Evolutionary conservation across 2,113 vertebrate species (phyloP), one percentile per base, ranked within the genome.

Genomic region (Mus spicilegus): DNA sequence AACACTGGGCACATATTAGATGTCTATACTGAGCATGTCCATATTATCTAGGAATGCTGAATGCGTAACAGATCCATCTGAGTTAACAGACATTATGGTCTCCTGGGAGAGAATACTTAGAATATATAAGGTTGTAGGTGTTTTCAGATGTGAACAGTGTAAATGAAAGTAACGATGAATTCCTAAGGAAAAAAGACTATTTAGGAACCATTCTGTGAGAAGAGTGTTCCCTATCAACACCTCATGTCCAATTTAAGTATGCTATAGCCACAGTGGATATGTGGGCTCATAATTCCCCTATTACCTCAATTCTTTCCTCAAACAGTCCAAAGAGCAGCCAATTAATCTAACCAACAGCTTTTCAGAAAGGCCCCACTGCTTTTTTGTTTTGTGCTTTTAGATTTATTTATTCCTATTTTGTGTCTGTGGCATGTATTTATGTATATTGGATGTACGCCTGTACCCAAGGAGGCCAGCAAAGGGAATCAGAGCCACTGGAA

Each of bases 121-220:
- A 73, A 88, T 86, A 77, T 5, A 72, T 20, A 85, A 1, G n/a
- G 58, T 0, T 80, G 13, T 93, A 0, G 12, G 61, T 78, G 26
- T 89, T 97, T 94, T 82, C 30, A 58, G 93, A 89, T 63, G 33
- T 49, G 80, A 28, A 82, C 0, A 94, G 33, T 30, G 54, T 81
- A 42, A n/a, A 95, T 5, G 84, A 95, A 87, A 73, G 10, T 42
- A 93, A 46, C 72, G 90, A 92, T 89, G 69, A 96, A 96, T 67
- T 77, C 7, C 49, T 77, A n/a, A 70, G 51, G 14, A 61, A 58
- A 54, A 56, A 85, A 80, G 63, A 46, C 14, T 72, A 51, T n/a
- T 87, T 36, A 72, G 46, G 30, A 93, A 17, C 13, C 26, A 51
- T 81, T 65, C 26, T 89, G 36, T 72, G 78, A 89, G 39, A 96